Conservation (phyloP, 2,113 vertebrate species). For the Gnathonemus echidnorhynchus region DNA sequence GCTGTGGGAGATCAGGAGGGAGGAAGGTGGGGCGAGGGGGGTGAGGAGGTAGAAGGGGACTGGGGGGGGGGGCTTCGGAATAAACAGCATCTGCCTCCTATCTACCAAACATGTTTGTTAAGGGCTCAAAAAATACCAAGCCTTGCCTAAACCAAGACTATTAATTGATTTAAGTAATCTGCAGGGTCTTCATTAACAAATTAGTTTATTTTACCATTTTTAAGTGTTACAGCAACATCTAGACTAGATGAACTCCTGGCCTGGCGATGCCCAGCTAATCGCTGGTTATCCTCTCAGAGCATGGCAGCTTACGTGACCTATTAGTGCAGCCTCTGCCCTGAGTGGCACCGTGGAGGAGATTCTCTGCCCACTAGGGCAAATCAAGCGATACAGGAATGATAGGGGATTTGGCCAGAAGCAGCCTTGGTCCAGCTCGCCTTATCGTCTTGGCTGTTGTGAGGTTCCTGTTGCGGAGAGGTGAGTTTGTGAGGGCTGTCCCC, state of each 20-base stretch:
- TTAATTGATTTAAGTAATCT: neutral
- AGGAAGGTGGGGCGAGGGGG: constrained; percentile 10
- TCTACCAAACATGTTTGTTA: neutral
- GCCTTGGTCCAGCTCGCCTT: neutral
- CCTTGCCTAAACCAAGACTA: neutral
- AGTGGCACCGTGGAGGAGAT: neutral
- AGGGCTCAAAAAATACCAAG: neutral
- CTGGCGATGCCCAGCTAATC: neutral
- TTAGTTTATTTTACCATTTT: neutral
- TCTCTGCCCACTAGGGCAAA: neutral
- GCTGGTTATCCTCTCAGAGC: neutral
- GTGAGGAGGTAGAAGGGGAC: constrained; percentile 7
- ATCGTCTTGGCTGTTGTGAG: neutral
- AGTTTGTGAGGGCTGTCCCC: neutral
- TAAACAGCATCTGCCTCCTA: neutral
- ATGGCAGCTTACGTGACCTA: neutral
- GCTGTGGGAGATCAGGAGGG: constrained; percentile 19
- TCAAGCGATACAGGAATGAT: neutral
- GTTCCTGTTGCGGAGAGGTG: neutral
- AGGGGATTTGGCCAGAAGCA: neutral
- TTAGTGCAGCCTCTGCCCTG: neutral
- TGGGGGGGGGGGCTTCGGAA: neutral
- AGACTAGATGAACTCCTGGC: neutral
- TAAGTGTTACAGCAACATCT: neutral
- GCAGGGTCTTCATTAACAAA: neutral